Evolutionary conservation across 2,888 invertebrate species (phyloP), one percentile per base, ranked within the genome.

Genomic region (Lumbricus terrestris): DNA sequence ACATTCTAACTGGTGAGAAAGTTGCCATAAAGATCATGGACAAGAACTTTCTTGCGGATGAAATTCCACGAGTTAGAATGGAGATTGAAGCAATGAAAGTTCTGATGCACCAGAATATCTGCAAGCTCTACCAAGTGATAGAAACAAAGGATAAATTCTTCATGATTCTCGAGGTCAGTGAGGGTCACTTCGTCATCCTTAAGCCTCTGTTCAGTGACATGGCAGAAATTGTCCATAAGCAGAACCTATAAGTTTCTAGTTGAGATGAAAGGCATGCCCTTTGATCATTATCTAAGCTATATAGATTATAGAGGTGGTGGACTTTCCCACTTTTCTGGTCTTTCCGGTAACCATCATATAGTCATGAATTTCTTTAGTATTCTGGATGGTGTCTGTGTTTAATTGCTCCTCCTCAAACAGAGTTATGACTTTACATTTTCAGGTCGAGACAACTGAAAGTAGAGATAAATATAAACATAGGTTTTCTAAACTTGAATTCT

Each of bases 11-110:
- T 89, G 97, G 97, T 54, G 97, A 97, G 94, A 97, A 97, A 94
- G 97, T 97, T 89, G 97, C 97, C 88, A 96, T 97, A 91, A 97
- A 97, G 95, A 97, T 97, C 90, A 97, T 97, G 96, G 96, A 97
- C 93, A 97, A 97, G 95, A 95, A 95, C 89, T 95, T 96, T 88
- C 95, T 97, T 90, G 97, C 88, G 37, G 96, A 96, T 93, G 97
- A 97, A 94, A 95, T 97, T 88, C 96, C 96, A n/a, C 95, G 97
- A 92, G 96, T 97, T 18, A 96, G 96, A 93, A 95, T 96, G 82
- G 97, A 97, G 95, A 96, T 97, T 88, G 96, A 96, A 93, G 97
- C 97, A 0, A 95, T 97, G 94, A 96, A 97, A 94, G 95, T 96
- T 88, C 95, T 97, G 35, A 95, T 96, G 40, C 97, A 97, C 95